Evolutionary conservation across 2,888 invertebrate genomes (phyloP).

Genomic region (Erynnis tages): DNA sequence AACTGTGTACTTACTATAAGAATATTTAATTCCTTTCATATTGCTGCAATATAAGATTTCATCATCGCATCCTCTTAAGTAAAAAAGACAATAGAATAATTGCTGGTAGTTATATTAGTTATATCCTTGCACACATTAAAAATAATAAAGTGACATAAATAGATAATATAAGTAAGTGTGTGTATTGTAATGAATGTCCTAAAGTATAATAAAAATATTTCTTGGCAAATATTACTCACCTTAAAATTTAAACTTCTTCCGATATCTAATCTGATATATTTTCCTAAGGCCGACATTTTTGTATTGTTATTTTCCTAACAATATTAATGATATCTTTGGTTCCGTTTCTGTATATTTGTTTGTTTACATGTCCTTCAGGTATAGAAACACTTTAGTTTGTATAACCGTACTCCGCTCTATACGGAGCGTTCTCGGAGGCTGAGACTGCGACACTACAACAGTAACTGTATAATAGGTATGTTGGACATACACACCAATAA

Average conservation of each 20-base stretch:
- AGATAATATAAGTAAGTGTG: too few relatives aligned
- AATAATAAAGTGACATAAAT: too few relatives aligned
- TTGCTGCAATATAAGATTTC: too few relatives aligned
- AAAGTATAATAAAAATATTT: too few relatives aligned
- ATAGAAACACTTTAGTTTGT: conserved; percentile 36
- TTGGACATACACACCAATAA: conserved; percentile 51
- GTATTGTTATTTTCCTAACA: not conserved
- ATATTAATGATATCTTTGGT: not conserved
- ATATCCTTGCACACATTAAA: too few relatives aligned
- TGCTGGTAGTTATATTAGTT: too few relatives aligned
- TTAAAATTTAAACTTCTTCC: conserved; percentile 25
- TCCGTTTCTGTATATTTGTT: conserved; percentile 30
- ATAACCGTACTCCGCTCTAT: conserved; percentile 35
- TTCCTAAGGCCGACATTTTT: conserved; percentile 21
- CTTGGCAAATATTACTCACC: conserved; percentile 31
- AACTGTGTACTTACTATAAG: too few relatives aligned
- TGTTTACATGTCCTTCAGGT: conserved; percentile 41
- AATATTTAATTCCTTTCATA: too few relatives aligned
- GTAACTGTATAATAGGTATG: conserved; percentile 41
- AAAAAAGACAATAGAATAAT: too few relatives aligned
- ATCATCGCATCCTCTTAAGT: too few relatives aligned
- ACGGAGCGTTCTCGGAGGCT: conserved; percentile 39
- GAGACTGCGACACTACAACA: conserved; percentile 43
- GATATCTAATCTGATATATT: not conserved
- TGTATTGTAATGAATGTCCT: too few relatives aligned